A percentile compares a stretch with the other conserved stretches of the same genome.
Conservation (phyloP, 2,113 vertebrate genomes). For the Mormyrus iriodes region DNA sequence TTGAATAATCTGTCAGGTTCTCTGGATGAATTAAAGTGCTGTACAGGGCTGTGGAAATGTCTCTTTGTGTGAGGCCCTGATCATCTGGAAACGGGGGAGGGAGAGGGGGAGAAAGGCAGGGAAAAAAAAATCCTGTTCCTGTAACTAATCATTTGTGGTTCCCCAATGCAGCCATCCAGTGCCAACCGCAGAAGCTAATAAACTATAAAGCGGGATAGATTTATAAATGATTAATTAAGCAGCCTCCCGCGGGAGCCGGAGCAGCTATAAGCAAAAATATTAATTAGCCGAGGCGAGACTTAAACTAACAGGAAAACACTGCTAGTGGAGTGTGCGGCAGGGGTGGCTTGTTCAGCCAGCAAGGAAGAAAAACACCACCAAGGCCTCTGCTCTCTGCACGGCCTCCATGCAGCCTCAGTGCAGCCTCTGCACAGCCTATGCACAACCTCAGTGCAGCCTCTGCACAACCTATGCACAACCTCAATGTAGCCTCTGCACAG, state of each 20-base stretch:
- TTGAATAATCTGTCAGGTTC: conserved; percentile 58
- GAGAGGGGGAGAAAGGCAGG: conserved; percentile 17
- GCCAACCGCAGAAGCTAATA: conserved; percentile 71
- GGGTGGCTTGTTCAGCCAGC: conserved; percentile 44
- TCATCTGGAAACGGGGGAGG: conserved; percentile 61
- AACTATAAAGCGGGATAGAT: conserved; percentile 73
- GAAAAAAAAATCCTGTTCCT: conserved; percentile 58
- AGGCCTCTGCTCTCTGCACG: background rate
- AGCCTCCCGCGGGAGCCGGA: conserved; percentile 56
- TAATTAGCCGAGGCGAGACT: conserved; percentile 73
- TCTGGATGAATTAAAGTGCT: conserved; percentile 59
- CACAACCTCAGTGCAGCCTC: background rate
- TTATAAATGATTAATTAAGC: conserved; percentile 79
- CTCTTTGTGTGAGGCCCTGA: conserved; percentile 63
- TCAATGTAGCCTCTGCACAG: background rate
- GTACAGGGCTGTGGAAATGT: conserved; percentile 52
- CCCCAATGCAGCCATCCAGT: conserved; percentile 67
- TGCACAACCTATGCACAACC: background rate
- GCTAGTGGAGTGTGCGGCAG: conserved; percentile 45
- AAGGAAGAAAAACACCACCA: conserved; percentile 46
- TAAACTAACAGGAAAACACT: conserved; percentile 72
- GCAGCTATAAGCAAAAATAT: conserved; percentile 73
- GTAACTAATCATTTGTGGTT: conserved; percentile 74
- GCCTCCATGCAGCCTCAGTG: background rate
- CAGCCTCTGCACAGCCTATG: background rate